Evolutionary conservation across 2,888 invertebrate species (phyloP), one percentile per base, ranked within the genome.

Genomic region (Hypena proboscidalis): DNA sequence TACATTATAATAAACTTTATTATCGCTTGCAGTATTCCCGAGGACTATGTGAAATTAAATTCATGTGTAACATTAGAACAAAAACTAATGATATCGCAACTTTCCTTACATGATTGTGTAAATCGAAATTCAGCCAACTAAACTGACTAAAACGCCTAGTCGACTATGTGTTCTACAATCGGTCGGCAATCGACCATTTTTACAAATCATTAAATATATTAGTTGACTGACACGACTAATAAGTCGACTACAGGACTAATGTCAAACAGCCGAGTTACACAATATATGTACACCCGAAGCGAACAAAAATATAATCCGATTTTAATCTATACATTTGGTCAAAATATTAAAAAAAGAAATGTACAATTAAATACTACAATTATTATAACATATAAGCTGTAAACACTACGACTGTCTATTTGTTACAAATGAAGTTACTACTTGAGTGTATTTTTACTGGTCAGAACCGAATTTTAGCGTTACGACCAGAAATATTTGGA

Each of bases 301-400:
- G 25, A 64, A 53, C 48, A 45, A 56, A 50, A 58, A 58, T 44
- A 60, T 43, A 66, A n/a, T 61, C 47, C 50, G 44, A 50, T 50
- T 51, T 60, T 56, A 64, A 46, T 61, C 73, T 77, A 77, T 66
- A 76, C 74, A 81, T 81, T 81, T 83, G 81, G 81, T 82, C 77
- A 64, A 77, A 74, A 66, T 45, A 74, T 65, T 69, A 68, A 67
- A 70, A 61, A 58, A 57, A 67, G 40, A 64, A 69, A 69, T 67
- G 55, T 69, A 67, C 64, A 69, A 58, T 69, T 60, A 60, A 47
- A 58, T 41, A 59, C 58, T 68, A 70, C 37, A 45, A 41, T 43
- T 55, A 47, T 48, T 42, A 49, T 52, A 33, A 30, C n/a, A 34
- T 46, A 44, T 49, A 52, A 54, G 52, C 60, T 56, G 48, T 55